These are phyloP conservation scores for Cydia fagiglandana DNA, from an alignment of 1,140 invertebrate species.

Conservation along the genomic window DNA sequence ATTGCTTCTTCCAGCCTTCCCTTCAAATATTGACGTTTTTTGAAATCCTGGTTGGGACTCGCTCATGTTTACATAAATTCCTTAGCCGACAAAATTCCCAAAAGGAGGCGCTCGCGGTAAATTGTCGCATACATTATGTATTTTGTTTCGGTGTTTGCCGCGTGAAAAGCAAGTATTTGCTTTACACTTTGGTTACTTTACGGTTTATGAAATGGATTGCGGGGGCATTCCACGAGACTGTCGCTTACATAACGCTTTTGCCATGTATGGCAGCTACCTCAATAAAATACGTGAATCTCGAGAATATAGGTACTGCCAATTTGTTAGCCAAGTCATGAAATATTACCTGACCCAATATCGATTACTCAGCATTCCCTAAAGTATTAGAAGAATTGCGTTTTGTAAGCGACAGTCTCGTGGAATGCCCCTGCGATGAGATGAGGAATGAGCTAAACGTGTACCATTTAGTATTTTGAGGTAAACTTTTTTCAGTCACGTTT, in stretches of 20 bases:
- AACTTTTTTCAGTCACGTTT: no score
- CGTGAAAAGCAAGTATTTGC: slow-evolving; percentile 19
- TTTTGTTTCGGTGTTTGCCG: slow-evolving; percentile 18
- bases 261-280: no score
- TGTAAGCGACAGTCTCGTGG: no score
- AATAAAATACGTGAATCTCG: no score
- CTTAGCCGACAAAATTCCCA: not conserved
- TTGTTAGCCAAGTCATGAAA: no score
- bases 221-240: no score
- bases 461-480: not conserved
- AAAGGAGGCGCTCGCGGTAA: not conserved
- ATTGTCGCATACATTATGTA: slow-evolving; percentile 31
- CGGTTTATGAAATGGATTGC: not conserved
- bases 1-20: not conserved
- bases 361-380: no score
- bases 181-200: slow-evolving; percentile 1
- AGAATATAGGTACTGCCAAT: no score
- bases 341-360: no score
- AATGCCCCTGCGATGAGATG: no score
- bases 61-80: slow-evolving; percentile 16
- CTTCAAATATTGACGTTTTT: not conserved
- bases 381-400: no score
- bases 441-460: not conserved
- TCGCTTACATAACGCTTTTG: no score
- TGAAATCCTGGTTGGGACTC: not conserved